phyloP scores from a whole-genome alignment of 2,113 vertebrate species.

The Ochotona curzoniae region DNA sequence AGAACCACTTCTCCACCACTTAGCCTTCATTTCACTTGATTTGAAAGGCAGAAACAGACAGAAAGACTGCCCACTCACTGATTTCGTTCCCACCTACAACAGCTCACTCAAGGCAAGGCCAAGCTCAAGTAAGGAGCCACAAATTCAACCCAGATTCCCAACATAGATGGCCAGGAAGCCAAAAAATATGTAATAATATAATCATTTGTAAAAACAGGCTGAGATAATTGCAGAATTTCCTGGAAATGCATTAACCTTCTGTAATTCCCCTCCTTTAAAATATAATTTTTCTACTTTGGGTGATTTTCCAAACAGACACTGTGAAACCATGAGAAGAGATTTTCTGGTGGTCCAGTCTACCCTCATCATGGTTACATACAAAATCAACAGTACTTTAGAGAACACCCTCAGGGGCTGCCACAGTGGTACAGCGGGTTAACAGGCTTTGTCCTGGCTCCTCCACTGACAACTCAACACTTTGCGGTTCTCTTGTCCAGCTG shows the following conservation, averaged over 20 bases:
- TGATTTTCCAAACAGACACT: not conserved
- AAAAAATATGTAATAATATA: not conserved
- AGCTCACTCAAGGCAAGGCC: too few species aligned
- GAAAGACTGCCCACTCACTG: too few species aligned
- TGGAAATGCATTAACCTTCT: conserved; percentile 41
- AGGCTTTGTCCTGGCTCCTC: too few species aligned
- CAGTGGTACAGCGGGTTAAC: too few species aligned
- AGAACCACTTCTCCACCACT: not conserved
- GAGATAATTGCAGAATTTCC: not conserved
- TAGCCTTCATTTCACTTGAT: not conserved
- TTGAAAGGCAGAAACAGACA: too few species aligned
- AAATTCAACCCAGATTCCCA: too few species aligned
- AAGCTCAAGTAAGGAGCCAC: too few species aligned
- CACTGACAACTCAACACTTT: not conserved
- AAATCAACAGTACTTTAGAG: conserved; percentile 40
- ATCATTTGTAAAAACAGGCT: not conserved
- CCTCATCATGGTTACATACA: not conserved
- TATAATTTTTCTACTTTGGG: not conserved
- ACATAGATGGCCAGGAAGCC: too few species aligned
- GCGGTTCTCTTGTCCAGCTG: not conserved
- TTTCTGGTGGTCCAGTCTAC: not conserved
- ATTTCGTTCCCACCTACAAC: too few species aligned
- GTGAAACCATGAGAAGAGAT: conserved; percentile 20
- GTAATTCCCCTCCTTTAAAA: conserved; percentile 18
- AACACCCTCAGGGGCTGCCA: not conserved